These are phyloP conservation scores for Mechanitis messenoides DNA, from an alignment of 2,888 invertebrate genomes.

Conservation along the genomic window DNA sequence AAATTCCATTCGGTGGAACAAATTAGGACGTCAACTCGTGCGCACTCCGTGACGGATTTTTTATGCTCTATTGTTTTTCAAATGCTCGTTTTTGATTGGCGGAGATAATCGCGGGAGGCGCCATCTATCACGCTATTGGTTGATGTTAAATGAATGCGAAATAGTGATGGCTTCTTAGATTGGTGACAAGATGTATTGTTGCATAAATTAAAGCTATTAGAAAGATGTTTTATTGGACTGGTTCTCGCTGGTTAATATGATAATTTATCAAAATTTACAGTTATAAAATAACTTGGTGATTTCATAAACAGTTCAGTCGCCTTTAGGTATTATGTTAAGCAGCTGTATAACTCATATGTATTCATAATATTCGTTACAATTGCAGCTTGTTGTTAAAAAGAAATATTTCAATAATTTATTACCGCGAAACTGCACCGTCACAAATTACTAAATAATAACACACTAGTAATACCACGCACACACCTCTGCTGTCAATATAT, in stretches of 20 bases:
- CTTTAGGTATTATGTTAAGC: conserved; percentile 1
- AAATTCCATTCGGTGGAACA: conserved; percentile 34
- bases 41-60: conserved; percentile 70
- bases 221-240: conserved; percentile 38
- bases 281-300: neutral
- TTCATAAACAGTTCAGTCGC: conserved; percentile 9
- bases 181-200: conserved; percentile 63
- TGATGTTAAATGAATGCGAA: conserved; percentile 60
- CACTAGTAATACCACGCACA: conserved; percentile 36
- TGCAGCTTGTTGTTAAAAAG: conserved; percentile 23
- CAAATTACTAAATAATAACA: conserved; percentile 62
- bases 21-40: conserved; percentile 49
- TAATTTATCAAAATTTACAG: conserved; percentile 5
- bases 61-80: conserved; percentile 76
- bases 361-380: conserved; percentile 12
- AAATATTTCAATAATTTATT: conserved; percentile 32
- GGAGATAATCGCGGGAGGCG: conserved; percentile 53
- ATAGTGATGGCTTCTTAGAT: conserved; percentile 66
- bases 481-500: conserved; percentile 62
- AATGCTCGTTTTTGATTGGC: conserved; percentile 57
- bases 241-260: conserved; percentile 14
- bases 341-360: neutral
- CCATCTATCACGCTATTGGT: conserved; percentile 53
- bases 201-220: conserved; percentile 57
- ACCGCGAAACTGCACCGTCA: conserved; percentile 37